Evolutionary conservation across 2,797 vertebrate species (phyloP).

Genomic region (Acanthurus lineatus): DNA sequence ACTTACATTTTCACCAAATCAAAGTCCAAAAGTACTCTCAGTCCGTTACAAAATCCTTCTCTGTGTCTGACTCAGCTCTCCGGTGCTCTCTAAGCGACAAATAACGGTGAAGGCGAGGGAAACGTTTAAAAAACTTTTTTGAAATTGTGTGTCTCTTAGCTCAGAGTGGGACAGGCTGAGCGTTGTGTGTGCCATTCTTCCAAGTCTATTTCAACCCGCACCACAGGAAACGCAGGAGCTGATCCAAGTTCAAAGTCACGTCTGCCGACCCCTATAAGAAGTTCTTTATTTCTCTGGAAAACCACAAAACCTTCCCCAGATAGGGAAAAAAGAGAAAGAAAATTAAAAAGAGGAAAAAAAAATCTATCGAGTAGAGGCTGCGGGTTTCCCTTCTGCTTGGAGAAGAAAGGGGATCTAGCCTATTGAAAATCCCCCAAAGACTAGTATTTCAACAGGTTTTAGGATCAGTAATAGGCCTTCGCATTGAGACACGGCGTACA

Average conservation of each 20-base stretch:
- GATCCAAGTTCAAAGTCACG: conserved; percentile 99
- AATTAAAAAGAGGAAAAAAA: conserved; percentile 57
- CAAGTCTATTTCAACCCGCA: conserved; percentile 89
- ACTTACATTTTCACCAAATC: conserved; percentile 82
- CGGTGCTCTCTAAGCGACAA: conserved; percentile 51
- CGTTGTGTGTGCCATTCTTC: conserved; percentile 86
- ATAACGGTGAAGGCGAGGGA: conserved; percentile 61
- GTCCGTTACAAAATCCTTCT: conserved; percentile 55
- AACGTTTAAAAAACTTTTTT: conserved; percentile 63
- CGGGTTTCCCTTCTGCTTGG: conserved; percentile 61
- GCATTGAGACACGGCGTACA: conserved; percentile 5
- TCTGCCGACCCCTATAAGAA: conserved; percentile 91
- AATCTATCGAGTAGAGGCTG: conserved; percentile 75
- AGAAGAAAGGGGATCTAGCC: conserved; percentile 57
- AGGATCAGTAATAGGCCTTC: conserved; percentile 19
- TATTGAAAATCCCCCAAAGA: conserved; percentile 70
- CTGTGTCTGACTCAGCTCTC: conserved; percentile 55
- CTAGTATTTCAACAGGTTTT: conserved; percentile 88
- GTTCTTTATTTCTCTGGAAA: conserved; percentile 92
- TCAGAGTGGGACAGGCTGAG: conserved; percentile 80
- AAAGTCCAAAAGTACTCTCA: conserved; percentile 58
- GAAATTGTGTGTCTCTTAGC: conserved; percentile 76
- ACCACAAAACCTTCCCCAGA: conserved; percentile 82
- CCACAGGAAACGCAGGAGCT: conserved; percentile 93
- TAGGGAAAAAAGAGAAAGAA: conserved; percentile 72